Evolutionary conservation across 2,113 vertebrate species (phyloP).

Genomic region (Caranx melampygus): DNA sequence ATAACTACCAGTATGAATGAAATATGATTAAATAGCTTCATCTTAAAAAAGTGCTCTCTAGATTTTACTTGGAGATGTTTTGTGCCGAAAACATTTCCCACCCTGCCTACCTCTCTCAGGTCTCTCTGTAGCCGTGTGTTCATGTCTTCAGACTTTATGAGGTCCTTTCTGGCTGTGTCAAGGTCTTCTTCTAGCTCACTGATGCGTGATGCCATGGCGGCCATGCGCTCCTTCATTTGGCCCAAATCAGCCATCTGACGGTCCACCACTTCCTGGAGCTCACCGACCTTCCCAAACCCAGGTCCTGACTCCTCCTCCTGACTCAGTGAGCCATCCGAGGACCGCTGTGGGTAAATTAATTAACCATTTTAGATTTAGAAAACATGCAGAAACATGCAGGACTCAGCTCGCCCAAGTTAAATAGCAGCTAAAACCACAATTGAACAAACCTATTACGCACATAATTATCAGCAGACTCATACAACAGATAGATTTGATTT

Average conservation of each 20-base stretch:
- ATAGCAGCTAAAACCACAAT: too few relatives aligned
- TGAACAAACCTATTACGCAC: too few relatives aligned
- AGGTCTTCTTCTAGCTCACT: slow-evolving; percentile 95
- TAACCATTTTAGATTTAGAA: neutral
- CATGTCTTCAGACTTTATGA: slow-evolving; percentile 94
- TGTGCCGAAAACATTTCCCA: rapidly evolving
- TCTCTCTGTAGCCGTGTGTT: slow-evolving; percentile 95
- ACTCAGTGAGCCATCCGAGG: slow-evolving; percentile 89
- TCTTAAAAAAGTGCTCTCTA: neutral
- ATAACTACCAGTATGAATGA: too few relatives aligned
- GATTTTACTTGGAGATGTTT: neutral
- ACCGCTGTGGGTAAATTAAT: slow-evolving; percentile 80
- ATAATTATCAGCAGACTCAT: neutral
- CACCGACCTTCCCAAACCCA: slow-evolving; percentile 84
- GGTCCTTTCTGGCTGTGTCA: slow-evolving; percentile 95
- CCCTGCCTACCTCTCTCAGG: slow-evolving; percentile 88
- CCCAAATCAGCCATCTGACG: slow-evolving; percentile 90
- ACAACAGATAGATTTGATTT: neutral
- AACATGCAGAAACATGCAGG: too few relatives aligned
- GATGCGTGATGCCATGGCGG: slow-evolving; percentile 87
- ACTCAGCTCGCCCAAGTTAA: too few relatives aligned
- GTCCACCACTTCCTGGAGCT: slow-evolving; percentile 94
- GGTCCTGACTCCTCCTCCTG: slow-evolving; percentile 86
- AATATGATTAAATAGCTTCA: neutral
- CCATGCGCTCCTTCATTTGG: slow-evolving; percentile 97